Evolutionary conservation across 1,140 invertebrate species (phyloP).

Genomic region (Neomicropteryx cornuta): DNA sequence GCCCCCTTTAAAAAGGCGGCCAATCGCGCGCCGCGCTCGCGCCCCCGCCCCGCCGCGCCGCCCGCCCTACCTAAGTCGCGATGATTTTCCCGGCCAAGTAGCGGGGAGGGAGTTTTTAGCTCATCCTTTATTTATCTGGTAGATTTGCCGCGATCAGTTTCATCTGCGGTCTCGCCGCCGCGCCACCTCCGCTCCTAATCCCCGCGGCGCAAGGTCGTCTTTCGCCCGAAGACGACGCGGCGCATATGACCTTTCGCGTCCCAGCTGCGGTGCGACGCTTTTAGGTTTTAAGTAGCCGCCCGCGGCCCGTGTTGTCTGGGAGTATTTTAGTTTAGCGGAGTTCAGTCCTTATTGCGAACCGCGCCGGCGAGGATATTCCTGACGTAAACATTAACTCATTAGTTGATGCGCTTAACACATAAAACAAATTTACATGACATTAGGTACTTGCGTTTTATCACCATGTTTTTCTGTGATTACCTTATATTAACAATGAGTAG

Average conservation of each 20-base stretch:
- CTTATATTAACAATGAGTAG: too few species aligned
- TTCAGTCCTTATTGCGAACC: too few species aligned
- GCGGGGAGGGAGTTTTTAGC: background rate
- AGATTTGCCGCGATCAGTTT: background rate
- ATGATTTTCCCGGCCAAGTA: constrained; percentile 4
- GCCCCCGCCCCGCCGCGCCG: constrained; percentile 2
- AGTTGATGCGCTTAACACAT: constrained; percentile 3
- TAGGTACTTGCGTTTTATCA: background rate
- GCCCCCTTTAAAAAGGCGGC: constrained; percentile 6
- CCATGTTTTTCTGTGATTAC: background rate
- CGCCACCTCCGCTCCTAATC: too few species aligned
- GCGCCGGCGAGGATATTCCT: constrained; percentile 1
- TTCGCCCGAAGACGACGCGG: too few species aligned
- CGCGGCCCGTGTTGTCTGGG: too few species aligned
- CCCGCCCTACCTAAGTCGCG: constrained; percentile 2
- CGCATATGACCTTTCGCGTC: too few species aligned
- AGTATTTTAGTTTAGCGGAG: too few species aligned
- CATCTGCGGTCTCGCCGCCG: background rate
- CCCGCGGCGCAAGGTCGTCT: too few species aligned
- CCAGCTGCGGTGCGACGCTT: too few species aligned
- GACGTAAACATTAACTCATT: background rate
- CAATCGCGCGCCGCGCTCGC: constrained; percentile 6
- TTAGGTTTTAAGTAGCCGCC: too few species aligned
- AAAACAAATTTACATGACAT: constrained; percentile 1
- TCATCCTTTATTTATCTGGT: background rate